Evolutionary conservation across 2,113 vertebrate species (phyloP), one percentile per base, ranked within the genome.

Genomic region (Esox niger): DNA sequence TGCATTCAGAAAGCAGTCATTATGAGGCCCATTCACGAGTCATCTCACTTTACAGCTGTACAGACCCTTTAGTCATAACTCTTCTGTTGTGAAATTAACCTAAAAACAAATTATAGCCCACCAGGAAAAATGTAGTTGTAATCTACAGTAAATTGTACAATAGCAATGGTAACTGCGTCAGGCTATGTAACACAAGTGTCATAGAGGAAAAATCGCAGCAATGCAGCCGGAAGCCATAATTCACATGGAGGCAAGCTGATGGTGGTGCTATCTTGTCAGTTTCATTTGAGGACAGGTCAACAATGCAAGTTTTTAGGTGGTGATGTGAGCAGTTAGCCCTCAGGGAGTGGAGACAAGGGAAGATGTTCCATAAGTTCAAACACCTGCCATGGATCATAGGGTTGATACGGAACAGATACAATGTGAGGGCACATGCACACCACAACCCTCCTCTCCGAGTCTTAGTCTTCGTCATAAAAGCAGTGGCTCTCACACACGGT

Each of bases 331-430:
- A 29, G 1, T 15, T 70, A 71, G 77, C 64, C 57, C 30, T 15
- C 23, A n/a, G 46, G 68, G 61, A 64, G 49, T 10, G 70, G 61
- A 61, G 83, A 86, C 84, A 87, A 68, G 66, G 52, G 23, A 79
- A 74, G 81, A 89, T 73, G 69, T 78, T 86, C 74, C 64, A 67
- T 69, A 78, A 73, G 78, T 80, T 82, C 71, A 77, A 86, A 87
- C 89, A 89, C 89, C 87, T 91, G 88, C 20, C 78, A 81, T 89
- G 87, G 87, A 91, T 88, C 81, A 70, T 75, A 68, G 56, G 6
- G 49, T 55, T 77, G 88, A 89, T 90, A 87, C 79, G 58, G 25
- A 21, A 70, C 23, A 70, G 61, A 83, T 74, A 82, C 75, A 78
- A 17, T 21, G 21, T n/a, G 38, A 52, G 47, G 21, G 47, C n/a